A percentile compares a stretch with the other conserved stretches of the same genome.
Conservation (phyloP, 1,140 invertebrate species). For the Achatina immaculata region DNA sequence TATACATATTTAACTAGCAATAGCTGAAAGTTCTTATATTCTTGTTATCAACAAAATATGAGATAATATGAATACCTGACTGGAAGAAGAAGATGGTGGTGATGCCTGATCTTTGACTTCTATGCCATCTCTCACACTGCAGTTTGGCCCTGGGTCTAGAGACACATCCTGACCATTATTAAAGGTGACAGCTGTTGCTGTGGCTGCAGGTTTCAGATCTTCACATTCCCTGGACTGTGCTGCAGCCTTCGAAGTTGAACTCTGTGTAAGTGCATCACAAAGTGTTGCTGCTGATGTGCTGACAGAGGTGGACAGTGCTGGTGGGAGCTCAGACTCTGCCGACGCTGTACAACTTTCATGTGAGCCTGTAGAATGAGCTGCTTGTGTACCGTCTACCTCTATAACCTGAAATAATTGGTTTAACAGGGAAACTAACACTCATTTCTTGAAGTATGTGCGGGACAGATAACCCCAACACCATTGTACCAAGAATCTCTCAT, state of each 20-base stretch:
- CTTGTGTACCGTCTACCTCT: neutral
- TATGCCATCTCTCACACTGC: too few species aligned
- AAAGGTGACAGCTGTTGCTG: neutral
- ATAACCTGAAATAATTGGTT: conserved; percentile 7
- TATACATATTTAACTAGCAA: too few species aligned
- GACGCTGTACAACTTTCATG: neutral
- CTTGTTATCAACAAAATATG: too few species aligned
- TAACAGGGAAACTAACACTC: too few species aligned
- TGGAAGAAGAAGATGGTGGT: neutral
- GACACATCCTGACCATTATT: neutral
- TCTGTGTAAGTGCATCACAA: neutral
- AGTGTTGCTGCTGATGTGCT: neutral
- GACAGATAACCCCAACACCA: too few species aligned
- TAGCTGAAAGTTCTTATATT: too few species aligned
- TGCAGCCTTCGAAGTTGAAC: neutral
- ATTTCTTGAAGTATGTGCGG: too few species aligned
- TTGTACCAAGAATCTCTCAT: neutral
- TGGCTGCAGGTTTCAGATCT: neutral
- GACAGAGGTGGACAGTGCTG: neutral
- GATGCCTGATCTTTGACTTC: neutral
- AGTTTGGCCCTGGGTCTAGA: neutral
- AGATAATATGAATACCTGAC: too few species aligned
- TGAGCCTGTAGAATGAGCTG: neutral
- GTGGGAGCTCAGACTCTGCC: conserved; percentile 25
- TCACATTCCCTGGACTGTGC: neutral